phyloP scores from a whole-genome alignment of 2,888 invertebrate genomes.

The Drosophila tripunctata region DNA sequence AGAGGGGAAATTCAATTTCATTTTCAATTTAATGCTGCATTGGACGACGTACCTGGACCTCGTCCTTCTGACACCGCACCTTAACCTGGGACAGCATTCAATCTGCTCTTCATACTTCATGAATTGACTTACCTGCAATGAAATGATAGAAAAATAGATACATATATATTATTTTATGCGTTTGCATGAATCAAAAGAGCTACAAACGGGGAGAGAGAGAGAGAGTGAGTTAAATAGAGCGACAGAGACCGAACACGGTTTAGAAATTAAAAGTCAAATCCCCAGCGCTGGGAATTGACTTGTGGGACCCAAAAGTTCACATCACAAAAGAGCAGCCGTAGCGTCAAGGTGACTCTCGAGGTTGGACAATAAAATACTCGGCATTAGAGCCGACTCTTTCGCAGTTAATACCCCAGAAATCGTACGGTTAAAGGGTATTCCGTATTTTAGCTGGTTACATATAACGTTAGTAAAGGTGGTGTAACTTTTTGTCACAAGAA shows the following conservation, averaged over 20 bases:
- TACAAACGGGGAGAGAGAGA: background rate
- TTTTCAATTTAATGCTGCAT: conserved; percentile 77
- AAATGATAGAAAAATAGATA: conserved; percentile 69
- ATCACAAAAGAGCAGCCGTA: conserved; percentile 41
- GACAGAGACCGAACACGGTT: background rate
- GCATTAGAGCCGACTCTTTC: background rate
- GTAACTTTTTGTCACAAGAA: too few species aligned
- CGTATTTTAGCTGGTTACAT: too few species aligned
- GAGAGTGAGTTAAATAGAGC: background rate
- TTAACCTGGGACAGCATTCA: conserved; percentile 29
- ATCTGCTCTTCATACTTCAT: conserved; percentile 10
- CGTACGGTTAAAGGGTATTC: too few species aligned
- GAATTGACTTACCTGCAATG: conserved; percentile 74
- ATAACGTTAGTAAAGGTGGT: too few species aligned
- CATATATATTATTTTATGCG: conserved; percentile 59
- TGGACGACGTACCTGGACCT: conserved; percentile 57
- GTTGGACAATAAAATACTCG: conserved; percentile 7
- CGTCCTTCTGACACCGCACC: conserved; percentile 42
- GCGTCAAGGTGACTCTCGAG: conserved; percentile 52
- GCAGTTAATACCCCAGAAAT: background rate
- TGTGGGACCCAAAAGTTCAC: conserved; percentile 15
- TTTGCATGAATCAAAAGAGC: conserved; percentile 17
- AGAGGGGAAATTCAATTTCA: conserved; percentile 71
- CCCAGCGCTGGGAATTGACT: conserved; percentile 10
- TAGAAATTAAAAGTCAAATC: conserved; percentile 39